phyloP scores from a whole-genome alignment of 2,113 vertebrate genomes.

The Ancistrus triradiatus region DNA sequence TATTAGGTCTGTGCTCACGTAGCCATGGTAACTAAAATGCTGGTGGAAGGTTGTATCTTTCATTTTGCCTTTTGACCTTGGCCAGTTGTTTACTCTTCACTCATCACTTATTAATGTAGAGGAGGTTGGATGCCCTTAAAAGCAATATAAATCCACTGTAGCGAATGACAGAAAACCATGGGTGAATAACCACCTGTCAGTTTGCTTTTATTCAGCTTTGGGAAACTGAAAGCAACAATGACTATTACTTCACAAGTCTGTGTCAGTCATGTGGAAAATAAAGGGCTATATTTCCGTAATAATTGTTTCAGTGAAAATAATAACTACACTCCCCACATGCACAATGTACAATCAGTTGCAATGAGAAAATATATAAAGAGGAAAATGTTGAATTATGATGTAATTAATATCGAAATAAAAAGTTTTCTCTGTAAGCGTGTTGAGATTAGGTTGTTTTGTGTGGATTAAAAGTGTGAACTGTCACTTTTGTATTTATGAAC shows the following conservation, averaged over 20 bases:
- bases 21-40: slow-evolving; percentile 33
- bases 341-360: slow-evolving; percentile 17
- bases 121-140: slow-evolving; percentile 1
- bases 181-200: slow-evolving; percentile 31
- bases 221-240: slow-evolving; percentile 22
- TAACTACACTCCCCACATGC: slow-evolving; percentile 16
- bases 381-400: slow-evolving; percentile 30
- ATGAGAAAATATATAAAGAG: no score
- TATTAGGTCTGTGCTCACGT: no score
- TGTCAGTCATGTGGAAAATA: slow-evolving; percentile 27
- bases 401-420: slow-evolving; percentile 6
- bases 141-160: slow-evolving; percentile 3
- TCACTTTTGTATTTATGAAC: no score
- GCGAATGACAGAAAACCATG: slow-evolving; percentile 23
- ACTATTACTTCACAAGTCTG: slow-evolving; percentile 30
- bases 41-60: slow-evolving; percentile 25
- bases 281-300: slow-evolving; percentile 30
- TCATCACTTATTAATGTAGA: slow-evolving; percentile 4
- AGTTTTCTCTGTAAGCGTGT: not conserved
- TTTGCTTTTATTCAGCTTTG: slow-evolving; percentile 28
- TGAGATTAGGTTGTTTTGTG: no score
- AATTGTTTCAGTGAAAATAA: slow-evolving; percentile 29
- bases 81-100: slow-evolving; percentile 3
- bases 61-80: slow-evolving; percentile 9
- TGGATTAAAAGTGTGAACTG: no score